These are phyloP conservation scores for Phasia obesa DNA, from an alignment of 2,888 invertebrate genomes.

Conservation along the genomic window DNA sequence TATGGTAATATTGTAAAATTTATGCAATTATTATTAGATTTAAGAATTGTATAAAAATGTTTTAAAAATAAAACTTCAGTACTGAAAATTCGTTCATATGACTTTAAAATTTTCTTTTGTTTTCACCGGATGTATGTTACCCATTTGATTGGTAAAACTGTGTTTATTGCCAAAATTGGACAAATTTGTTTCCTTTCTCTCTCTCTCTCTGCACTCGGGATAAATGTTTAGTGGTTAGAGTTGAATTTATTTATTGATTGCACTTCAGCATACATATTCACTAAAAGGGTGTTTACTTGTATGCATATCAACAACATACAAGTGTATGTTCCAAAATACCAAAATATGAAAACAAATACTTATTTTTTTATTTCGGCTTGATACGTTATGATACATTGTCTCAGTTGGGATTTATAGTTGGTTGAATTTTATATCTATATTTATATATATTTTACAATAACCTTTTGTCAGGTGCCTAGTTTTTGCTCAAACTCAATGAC, in stretches of 20 bases:
- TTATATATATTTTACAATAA: not conserved
- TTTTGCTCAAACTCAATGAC: conserved; percentile 41
- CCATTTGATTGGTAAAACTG: too few species aligned
- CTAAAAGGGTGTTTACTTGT: too few species aligned
- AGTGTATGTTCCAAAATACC: not conserved
- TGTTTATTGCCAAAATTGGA: too few species aligned
- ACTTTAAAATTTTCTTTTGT: too few species aligned
- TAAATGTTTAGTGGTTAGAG: conserved; percentile 34
- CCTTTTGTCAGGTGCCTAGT: not conserved
- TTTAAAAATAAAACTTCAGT: too few species aligned
- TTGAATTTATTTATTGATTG: conserved; percentile 49
- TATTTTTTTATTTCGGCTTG: conserved; percentile 4
- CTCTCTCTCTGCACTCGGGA: not conserved
- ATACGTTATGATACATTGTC: conserved; percentile 64
- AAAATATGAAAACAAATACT: conserved; percentile 10
- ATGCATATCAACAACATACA: not conserved
- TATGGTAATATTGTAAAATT: too few species aligned
- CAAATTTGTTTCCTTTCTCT: too few species aligned
- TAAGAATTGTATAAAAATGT: too few species aligned
- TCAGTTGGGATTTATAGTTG: conserved; percentile 56
- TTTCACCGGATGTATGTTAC: too few species aligned
- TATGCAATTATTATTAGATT: too few species aligned
- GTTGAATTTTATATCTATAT: conserved; percentile 19
- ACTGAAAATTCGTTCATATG: too few species aligned
- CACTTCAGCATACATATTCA: not conserved